Evolutionary conservation across 1,140 invertebrate species (phyloP), one percentile per base, ranked within the genome.

Genomic region (Metopolophium dirhodum): DNA sequence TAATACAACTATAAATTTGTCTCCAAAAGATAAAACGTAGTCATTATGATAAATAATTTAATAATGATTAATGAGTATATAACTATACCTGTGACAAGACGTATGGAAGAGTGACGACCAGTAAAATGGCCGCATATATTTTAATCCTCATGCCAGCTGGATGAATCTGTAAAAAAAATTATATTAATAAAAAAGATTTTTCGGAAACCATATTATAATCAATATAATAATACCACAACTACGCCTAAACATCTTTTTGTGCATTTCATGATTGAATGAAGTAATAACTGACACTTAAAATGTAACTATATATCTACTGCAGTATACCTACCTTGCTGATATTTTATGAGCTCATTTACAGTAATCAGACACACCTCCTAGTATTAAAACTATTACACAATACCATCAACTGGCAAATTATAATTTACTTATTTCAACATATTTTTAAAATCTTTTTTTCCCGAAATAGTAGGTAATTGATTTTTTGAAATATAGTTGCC

Each of bases 61-160:
- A 89, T 90, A 41, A 90, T 90, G 37, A 22, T 35, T 61, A 61
- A 90, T 45, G 35, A 41, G 51, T 90, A 90, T 49, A 51, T 57
- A 57, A 61, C 35, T 41, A 87, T 49, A 93, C 91, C 91, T 93
- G 91, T 45, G 91, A 86, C 23, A 93, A 45, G 22, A 93, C 91
- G 91, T 93, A 93, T 93, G 91, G 91, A 85, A 93, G 49, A 86
- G 91, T 85, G 82, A 93, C 91, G 91, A 86, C 91, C 91, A 93
- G 7, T 7, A 93, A 83, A 57, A 93, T 93, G 91, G 91, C 91
- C 91, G 82, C 82, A 54, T 93, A 85, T 85, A 93, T 86, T 93
- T 93, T 93, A 57, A 93, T 86, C 91, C 91, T 93, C 91, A 93
- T 93, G n/a, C 91, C 91, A 86, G 77, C 91, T 54, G 51, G 35